A percentile compares a stretch with the other conserved stretches of the same genome.
phyloP scores from a whole-genome alignment of 1,140 invertebrate genomes.

The Philaenus spumarius region DNA sequence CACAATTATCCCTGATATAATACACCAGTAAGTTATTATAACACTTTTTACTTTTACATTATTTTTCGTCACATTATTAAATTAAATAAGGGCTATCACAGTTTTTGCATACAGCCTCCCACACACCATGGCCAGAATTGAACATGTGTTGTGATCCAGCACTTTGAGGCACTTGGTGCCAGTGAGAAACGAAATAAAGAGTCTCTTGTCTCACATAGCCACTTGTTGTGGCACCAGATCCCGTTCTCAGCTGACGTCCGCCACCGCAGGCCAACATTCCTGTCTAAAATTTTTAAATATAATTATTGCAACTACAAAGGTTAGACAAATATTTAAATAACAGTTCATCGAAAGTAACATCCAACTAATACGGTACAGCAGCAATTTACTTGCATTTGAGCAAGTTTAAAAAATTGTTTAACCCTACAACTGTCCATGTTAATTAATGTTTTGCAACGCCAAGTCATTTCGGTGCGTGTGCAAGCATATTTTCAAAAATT shows the following conservation, averaged over 20 bases:
- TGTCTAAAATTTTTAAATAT: too few relatives aligned
- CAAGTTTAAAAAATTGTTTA: too few relatives aligned
- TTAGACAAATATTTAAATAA: neutral
- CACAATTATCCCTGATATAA: slow-evolving; percentile 14
- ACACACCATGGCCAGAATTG: neutral
- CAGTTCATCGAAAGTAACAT: too few relatives aligned
- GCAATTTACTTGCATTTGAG: too few relatives aligned
- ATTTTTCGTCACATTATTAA: neutral
- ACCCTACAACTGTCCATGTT: too few relatives aligned
- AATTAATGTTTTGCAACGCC: too few relatives aligned
- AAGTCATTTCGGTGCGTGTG: too few relatives aligned
- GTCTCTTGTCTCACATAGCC: neutral
- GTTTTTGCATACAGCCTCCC: neutral
- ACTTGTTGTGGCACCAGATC: too few relatives aligned
- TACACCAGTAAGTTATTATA: slow-evolving; percentile 2
- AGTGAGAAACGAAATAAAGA: neutral
- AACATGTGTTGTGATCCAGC: slow-evolving; percentile 10
- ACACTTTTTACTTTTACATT: slow-evolving; percentile 8
- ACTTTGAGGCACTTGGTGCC: slow-evolving; percentile 4
- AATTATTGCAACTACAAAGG: too few relatives aligned
- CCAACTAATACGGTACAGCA: too few relatives aligned
- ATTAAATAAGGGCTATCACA: neutral
- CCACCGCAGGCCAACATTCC: slow-evolving; percentile 9
- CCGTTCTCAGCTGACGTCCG: slow-evolving; percentile 11
- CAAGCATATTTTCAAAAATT: too few relatives aligned